These are phyloP conservation scores for Platysteira castanea DNA, from an alignment of 2,113 vertebrate genomes.

Conservation along the genomic window DNA sequence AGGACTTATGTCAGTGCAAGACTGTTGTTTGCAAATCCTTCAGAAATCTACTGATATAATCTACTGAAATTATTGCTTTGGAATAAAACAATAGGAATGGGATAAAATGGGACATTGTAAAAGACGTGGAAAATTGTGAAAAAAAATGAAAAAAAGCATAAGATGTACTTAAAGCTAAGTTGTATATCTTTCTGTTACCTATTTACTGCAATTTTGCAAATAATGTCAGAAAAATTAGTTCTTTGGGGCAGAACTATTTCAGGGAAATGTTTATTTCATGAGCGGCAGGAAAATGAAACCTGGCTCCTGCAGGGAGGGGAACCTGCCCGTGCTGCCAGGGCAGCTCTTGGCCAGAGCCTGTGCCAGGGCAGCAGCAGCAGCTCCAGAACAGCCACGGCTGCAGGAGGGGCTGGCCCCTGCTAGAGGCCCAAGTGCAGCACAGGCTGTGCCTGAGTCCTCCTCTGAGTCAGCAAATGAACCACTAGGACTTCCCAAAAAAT, in stretches of 20 bases:
- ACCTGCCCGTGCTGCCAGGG: not conserved
- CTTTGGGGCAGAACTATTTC: not conserved
- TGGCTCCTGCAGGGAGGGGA: not conserved
- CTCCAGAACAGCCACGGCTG: not conserved
- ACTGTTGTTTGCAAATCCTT: not conserved
- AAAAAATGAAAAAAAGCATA: not conserved
- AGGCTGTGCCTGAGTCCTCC: accelerated
- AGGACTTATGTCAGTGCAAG: not conserved
- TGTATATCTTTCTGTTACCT: not conserved
- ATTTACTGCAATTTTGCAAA: not conserved
- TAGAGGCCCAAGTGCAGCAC: not conserved
- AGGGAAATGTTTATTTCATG: not conserved
- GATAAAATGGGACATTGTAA: not conserved
- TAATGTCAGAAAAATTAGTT: not conserved
- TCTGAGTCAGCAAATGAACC: not conserved
- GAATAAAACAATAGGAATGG: not conserved
- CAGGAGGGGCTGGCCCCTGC: not conserved
- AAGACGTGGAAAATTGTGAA: not conserved
- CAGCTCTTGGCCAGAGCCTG: not conserved
- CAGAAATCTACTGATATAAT: not conserved
- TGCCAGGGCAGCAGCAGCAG: not conserved
- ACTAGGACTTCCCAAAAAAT: not conserved
- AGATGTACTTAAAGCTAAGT: not conserved
- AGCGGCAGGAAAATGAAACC: accelerated
- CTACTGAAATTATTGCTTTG: not conserved